Evolutionary conservation across 2,888 invertebrate genomes (phyloP).

Genomic region (Pachydiplax longipennis): DNA sequence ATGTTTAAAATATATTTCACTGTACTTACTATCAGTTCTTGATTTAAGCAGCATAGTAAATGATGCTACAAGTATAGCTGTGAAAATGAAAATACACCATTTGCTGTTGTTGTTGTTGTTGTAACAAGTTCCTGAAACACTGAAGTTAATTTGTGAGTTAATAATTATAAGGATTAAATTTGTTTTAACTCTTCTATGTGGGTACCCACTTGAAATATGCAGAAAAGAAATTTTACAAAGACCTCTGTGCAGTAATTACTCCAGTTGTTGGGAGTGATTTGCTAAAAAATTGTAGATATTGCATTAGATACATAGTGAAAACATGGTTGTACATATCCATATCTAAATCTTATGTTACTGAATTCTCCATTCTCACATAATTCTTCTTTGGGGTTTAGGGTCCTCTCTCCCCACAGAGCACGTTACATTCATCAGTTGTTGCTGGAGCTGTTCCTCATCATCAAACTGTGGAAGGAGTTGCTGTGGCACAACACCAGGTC

Average conservation of each 20-base stretch:
- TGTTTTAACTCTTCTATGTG: not conserved
- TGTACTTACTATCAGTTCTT: not conserved
- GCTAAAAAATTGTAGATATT: no score
- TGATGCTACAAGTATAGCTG: not conserved
- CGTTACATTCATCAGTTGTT: constrained; percentile 54
- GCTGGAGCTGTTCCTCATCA: constrained; percentile 43
- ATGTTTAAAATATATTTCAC: not conserved
- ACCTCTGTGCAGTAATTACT: no score
- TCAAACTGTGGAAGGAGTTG: constrained; percentile 50
- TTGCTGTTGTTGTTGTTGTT: not conserved
- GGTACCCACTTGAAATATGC: no score
- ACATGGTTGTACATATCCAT: no score
- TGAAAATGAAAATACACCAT: not conserved
- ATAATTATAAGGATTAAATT: not conserved
- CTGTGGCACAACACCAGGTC: constrained; percentile 48
- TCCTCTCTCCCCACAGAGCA: constrained; percentile 60
- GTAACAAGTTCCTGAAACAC: not conserved
- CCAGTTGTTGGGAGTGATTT: no score
- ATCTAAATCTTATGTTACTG: no score
- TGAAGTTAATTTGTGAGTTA: constrained; percentile 3
- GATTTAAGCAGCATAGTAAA: not conserved
- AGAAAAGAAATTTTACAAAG: no score
- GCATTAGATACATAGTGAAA: no score
- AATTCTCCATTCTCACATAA: no score
- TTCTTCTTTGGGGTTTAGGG: constrained; percentile 53